Conservation (phyloP, 2,113 vertebrate genomes). For the Heteronetta atricapilla region DNA sequence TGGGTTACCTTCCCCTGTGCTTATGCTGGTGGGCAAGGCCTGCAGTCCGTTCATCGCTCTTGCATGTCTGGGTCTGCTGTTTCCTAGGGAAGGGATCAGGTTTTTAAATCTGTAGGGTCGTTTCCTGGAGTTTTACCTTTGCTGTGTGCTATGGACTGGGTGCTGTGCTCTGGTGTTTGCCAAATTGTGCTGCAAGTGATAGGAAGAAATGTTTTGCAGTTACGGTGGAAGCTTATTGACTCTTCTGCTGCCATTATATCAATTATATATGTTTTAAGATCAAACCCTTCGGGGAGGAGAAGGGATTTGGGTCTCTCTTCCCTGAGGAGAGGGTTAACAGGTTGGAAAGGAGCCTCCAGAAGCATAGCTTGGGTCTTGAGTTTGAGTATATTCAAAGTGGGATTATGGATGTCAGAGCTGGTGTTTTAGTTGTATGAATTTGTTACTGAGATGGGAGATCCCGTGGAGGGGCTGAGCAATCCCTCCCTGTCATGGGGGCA, state of each 20-base stretch:
- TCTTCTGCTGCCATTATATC: neutral
- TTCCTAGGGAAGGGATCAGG: neutral
- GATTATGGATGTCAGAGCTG: neutral
- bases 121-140: neutral
- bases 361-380: neutral
- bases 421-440: neutral
- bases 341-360: neutral
- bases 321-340: neutral
- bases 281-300: neutral
- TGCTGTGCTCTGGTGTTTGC: neutral
- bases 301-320: neutral
- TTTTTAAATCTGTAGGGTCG: rapidly evolving
- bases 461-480: neutral
- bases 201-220: neutral
- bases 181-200: neutral
- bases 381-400: neutral
- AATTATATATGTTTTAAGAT: neutral
- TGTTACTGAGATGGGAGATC: neutral
- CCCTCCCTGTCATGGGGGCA: rapidly evolving
- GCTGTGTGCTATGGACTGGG: rapidly evolving
- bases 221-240: neutral
- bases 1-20: neutral
- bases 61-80: neutral
- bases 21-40: neutral
- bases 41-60: neutral